Evolutionary conservation across 2,113 vertebrate genomes (phyloP).

Genomic region (Lophochroa leadbeateri): DNA sequence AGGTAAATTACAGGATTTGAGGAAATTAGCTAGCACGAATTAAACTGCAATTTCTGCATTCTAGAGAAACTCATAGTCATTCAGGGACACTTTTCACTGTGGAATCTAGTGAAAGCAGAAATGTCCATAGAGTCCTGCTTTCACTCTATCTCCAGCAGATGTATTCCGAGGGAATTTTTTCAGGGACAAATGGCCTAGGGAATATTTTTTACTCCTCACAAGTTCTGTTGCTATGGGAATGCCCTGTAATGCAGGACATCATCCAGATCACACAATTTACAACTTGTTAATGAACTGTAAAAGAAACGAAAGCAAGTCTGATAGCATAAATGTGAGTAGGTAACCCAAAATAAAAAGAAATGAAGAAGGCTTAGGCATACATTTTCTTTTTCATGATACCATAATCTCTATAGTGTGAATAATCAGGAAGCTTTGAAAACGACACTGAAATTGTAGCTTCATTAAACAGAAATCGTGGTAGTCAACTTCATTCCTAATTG

Average conservation of each 20-base stretch:
- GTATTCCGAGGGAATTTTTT: neutral
- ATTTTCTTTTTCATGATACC: neutral
- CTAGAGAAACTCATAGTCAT: neutral
- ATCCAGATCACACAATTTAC: neutral
- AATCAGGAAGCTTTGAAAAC: neutral
- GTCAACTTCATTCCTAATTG: neutral
- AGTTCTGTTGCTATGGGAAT: neutral
- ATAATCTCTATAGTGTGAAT: neutral
- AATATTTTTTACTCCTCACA: neutral
- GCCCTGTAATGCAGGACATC: neutral
- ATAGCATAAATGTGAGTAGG: neutral
- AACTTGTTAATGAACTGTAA: neutral
- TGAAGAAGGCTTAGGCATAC: neutral
- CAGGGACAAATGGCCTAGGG: neutral
- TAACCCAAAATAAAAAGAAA: neutral
- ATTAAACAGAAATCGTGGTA: neutral
- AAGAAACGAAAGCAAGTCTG: neutral
- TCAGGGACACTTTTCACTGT: neutral
- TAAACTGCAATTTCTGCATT: neutral
- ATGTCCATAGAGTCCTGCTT: neutral
- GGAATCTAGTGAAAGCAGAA: neutral
- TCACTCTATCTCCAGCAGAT: neutral
- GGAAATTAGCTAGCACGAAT: constrained; percentile 3
- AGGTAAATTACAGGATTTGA: neutral
- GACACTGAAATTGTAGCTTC: neutral